phyloP scores from a whole-genome alignment of 2,797 vertebrate genomes.

The Staurois parvus region DNA sequence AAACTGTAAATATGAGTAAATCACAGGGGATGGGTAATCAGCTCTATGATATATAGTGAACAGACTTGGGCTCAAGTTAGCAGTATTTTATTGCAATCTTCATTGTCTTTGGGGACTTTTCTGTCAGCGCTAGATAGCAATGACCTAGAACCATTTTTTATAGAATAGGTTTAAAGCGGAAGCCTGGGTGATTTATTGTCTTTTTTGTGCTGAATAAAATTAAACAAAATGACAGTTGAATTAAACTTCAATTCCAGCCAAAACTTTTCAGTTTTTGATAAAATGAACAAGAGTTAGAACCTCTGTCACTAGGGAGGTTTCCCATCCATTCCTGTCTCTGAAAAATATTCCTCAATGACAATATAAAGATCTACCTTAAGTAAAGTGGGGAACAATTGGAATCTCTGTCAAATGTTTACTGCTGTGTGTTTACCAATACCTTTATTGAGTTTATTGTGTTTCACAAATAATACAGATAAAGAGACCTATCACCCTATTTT shows the following conservation, averaged over 20 bases:
- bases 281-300: too few relatives aligned
- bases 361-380: too few relatives aligned
- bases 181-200: neutral
- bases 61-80: conserved; percentile 23
- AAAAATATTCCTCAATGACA: too few relatives aligned
- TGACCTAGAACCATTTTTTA: conserved; percentile 13
- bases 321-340: too few relatives aligned
- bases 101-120: neutral
- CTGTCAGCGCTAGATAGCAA: conserved; percentile 3
- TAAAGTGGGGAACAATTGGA: too few relatives aligned
- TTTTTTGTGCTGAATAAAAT: neutral
- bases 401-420: too few relatives aligned
- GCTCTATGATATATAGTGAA: conserved; percentile 31
- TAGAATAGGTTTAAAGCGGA: neutral
- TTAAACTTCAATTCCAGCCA: neutral
- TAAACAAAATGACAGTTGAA: conserved; percentile 1
- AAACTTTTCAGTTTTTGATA: too few relatives aligned
- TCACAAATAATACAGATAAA: too few relatives aligned
- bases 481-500: too few relatives aligned
- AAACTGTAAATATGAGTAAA: conserved; percentile 38
- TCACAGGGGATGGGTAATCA: conserved; percentile 37
- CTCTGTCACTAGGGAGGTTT: too few relatives aligned
- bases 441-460: too few relatives aligned
- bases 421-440: too few relatives aligned
- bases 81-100: conserved; percentile 17